These are phyloP conservation scores for Phalacrocorax aristotelis DNA, from an alignment of 2,113 vertebrate species.

Conservation along the genomic window DNA sequence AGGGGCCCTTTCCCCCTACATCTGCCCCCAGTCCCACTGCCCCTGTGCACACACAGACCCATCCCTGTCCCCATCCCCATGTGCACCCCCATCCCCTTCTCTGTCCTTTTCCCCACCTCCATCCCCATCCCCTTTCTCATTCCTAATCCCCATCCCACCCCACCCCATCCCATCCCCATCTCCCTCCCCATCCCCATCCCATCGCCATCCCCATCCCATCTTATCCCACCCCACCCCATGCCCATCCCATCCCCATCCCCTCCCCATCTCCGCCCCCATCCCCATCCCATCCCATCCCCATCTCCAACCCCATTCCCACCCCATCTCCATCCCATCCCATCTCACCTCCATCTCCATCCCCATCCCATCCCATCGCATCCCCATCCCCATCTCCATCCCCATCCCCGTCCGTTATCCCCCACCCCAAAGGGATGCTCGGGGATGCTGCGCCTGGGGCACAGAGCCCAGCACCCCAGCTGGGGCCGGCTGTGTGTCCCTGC, in stretches of 20 bases:
- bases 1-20: not conserved
- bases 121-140: too few relatives aligned
- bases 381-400: rapidly evolving
- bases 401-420: too few relatives aligned
- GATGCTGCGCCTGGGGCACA: rapidly evolving
- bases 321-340: rapidly evolving
- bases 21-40: rapidly evolving
- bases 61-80: too few relatives aligned
- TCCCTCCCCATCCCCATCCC: too few relatives aligned
- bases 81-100: rapidly evolving
- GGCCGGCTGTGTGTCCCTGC: not conserved
- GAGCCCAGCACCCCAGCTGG: not conserved
- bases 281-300: too few relatives aligned
- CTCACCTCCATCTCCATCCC: too few relatives aligned
- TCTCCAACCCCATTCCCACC: too few relatives aligned
- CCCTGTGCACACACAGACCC: not conserved
- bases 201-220: not conserved
- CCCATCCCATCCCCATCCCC: too few relatives aligned
- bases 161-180: not conserved
- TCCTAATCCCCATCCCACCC: too few relatives aligned
- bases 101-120: not conserved
- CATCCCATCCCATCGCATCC: not conserved
- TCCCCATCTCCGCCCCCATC: too few relatives aligned
- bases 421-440: rapidly evolving
- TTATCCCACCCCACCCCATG: too few relatives aligned